Percentiles rank a stretch among this genome's conserved stretches.
These are phyloP conservation scores for Myotis pilosus DNA, from an alignment of 2,797 vertebrate genomes.

Conservation along the genomic window DNA sequence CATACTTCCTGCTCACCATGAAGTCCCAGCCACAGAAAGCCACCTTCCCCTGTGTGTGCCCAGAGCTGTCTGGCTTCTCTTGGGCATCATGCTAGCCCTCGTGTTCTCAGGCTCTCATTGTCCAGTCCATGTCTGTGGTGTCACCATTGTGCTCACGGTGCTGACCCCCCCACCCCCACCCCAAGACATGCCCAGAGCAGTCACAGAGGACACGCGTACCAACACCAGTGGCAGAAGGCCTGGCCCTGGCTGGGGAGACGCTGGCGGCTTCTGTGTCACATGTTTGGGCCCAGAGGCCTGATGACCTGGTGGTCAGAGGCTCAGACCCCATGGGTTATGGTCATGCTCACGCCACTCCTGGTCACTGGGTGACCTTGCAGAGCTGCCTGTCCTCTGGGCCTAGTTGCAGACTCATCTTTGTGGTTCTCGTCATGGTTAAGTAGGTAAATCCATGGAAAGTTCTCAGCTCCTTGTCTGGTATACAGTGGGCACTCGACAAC, in stretches of 20 bases:
- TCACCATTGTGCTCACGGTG: not conserved
- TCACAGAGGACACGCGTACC: not conserved
- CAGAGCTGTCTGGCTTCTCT: not conserved
- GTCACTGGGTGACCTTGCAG: not conserved
- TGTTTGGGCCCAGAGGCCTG: not conserved
- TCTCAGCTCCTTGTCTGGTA: not conserved
- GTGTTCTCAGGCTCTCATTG: not conserved
- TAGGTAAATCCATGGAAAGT: not conserved
- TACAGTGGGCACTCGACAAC: not conserved
- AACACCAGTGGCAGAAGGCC: not conserved
- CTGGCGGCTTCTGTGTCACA: not conserved
- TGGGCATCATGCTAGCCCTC: not conserved
- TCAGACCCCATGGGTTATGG: not conserved
- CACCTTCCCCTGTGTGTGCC: rapidly evolving
- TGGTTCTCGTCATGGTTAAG: not conserved
- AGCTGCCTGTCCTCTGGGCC: not conserved
- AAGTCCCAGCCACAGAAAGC: not conserved
- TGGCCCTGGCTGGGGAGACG: not conserved
- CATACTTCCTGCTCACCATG: not conserved
- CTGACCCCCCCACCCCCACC: not conserved
- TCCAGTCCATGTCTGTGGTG: not conserved
- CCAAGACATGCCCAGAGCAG: not conserved
- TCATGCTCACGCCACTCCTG: not conserved
- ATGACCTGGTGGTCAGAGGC: not conserved
- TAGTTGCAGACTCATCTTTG: not conserved